Conservation (phyloP, 2,113 vertebrate genomes). For the Hemicordylus capensis region DNA sequence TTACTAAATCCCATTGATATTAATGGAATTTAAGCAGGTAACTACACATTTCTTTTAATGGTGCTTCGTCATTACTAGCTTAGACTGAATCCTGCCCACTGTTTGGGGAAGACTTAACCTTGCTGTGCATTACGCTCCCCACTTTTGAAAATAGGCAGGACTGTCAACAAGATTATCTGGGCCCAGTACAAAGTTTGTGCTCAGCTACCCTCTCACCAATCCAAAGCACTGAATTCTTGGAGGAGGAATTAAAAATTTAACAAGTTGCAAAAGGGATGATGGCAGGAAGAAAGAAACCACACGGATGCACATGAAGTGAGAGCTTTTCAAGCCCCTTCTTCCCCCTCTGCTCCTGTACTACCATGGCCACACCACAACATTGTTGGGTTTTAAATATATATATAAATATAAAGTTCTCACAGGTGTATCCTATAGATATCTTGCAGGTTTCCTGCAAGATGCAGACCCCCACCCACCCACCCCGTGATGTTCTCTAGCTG, state of each 20-base stretch:
- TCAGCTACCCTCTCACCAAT: neutral
- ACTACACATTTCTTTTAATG: no score
- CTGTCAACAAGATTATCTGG: neutral
- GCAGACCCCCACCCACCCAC: no score
- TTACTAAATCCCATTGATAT: no score
- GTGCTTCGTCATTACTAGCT: no score
- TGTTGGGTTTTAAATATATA: no score
- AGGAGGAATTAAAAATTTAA: neutral
- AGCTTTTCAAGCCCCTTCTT: neutral
- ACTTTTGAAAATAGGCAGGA: neutral
- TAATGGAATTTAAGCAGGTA: no score
- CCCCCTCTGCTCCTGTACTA: neutral
- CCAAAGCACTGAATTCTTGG: neutral
- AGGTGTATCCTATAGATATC: neutral
- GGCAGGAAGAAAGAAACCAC: neutral
- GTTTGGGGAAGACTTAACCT: neutral
- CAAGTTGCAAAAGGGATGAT: neutral
- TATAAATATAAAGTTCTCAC: no score
- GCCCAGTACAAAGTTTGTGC: neutral
- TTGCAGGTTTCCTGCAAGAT: neutral
- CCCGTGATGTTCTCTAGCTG: neutral
- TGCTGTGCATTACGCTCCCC: neutral
- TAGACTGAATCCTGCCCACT: no score
- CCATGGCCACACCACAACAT: neutral
- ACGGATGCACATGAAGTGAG: neutral